Conservation (phyloP, 2,888 invertebrate species). For the Drosophila testacea region DNA sequence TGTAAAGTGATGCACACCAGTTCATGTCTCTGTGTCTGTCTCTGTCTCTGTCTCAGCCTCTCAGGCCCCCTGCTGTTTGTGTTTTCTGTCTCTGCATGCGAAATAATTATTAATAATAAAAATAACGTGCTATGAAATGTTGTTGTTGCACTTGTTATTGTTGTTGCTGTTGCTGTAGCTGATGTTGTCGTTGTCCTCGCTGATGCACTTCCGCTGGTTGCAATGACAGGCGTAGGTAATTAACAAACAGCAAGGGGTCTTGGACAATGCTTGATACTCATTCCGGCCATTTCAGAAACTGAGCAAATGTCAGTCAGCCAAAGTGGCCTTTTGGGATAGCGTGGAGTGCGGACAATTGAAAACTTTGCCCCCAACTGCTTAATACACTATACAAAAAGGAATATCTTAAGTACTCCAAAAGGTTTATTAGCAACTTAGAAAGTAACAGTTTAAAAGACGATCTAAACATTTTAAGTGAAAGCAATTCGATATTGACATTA, state of each 20-base stretch:
- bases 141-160: constrained; percentile 32
- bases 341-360: constrained; percentile 22
- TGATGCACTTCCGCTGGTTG: constrained; percentile 57
- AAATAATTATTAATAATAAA: constrained; percentile 79
- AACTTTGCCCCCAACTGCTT: constrained; percentile 36
- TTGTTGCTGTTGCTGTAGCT: constrained; percentile 20
- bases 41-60: constrained; percentile 29
- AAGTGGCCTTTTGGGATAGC: constrained; percentile 40
- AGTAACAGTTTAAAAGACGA: no score
- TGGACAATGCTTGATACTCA: constrained; percentile 1
- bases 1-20: constrained; percentile 45
- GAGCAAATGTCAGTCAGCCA: constrained; percentile 30
- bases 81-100: constrained; percentile 48
- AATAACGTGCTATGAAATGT: constrained; percentile 61
- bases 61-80: constrained; percentile 12
- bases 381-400: constrained; percentile 13
- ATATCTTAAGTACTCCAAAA: neutral
- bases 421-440: neutral
- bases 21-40: constrained; percentile 5
- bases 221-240: constrained; percentile 62
- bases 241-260: constrained; percentile 61
- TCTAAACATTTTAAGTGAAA: no score
- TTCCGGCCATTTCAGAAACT: constrained; percentile 3
- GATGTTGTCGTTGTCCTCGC: constrained; percentile 45
- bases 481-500: no score